Evolutionary conservation across 2,797 vertebrate genomes (phyloP).

Genomic region (Falco cherrug): DNA sequence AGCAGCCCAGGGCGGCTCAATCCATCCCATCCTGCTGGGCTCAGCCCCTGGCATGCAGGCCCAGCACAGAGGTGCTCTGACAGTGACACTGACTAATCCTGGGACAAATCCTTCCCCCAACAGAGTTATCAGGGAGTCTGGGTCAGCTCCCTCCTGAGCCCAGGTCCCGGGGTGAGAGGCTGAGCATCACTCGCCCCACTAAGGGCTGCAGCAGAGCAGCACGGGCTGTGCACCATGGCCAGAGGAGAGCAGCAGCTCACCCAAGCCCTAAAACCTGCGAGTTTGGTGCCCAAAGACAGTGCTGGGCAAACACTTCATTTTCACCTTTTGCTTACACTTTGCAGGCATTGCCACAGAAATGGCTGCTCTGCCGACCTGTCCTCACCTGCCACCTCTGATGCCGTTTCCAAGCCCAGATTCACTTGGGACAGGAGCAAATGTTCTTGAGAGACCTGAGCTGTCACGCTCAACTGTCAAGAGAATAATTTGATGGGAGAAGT

Average conservation of each 20-base stretch:
- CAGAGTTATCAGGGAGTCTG: not conserved
- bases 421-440: not conserved
- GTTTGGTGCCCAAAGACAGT: not conserved
- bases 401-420: not conserved
- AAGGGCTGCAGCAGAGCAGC: not conserved
- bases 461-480: not conserved
- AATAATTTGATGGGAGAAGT: not conserved
- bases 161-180: not conserved
- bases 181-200: not conserved
- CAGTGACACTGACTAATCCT: not conserved
- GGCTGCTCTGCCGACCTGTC: not conserved
- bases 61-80: too few species aligned
- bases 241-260: not conserved
- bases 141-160: not conserved
- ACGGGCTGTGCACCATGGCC: not conserved
- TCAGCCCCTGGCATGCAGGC: not conserved
- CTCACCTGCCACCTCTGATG: not conserved
- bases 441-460: not conserved
- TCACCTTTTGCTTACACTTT: not conserved
- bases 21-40: too few species aligned
- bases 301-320: not conserved
- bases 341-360: not conserved
- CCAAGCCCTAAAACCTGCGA: not conserved
- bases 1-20: not conserved
- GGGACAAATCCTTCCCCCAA: not conserved